Evolutionary conservation across 2,113 vertebrate species (phyloP), one percentile per base, ranked within the genome.

Genomic region (Phrynosoma platyrhinos): DNA sequence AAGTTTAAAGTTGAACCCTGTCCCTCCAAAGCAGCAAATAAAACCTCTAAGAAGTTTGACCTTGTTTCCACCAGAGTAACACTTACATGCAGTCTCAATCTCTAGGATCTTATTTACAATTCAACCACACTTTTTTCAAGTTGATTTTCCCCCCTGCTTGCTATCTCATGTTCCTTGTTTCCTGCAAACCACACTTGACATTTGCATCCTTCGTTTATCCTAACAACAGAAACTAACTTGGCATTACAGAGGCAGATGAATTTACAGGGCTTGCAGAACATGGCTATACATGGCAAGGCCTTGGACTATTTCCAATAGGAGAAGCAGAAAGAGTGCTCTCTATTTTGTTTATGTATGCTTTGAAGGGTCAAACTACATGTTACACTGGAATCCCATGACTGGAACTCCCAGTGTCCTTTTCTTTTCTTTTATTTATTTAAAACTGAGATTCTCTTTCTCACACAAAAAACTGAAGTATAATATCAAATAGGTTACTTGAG

Each of bases 151-250:
- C 0, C 32, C 53, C 79, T 40, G 53, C n/a, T 40, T 90, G 87
- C 87, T 91, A 71, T 87, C 88, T 91, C 88, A 90, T 1, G 1
- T 53, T 92, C 92, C 42, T 77, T 85, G 80, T 88, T 94, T 94
- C 93, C 92, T 92, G 91, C 89, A 93, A 75, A 88, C 71, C 68
- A 82, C 79, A 87, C 72, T 76, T 40, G 90, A 84, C 88, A 82
- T 1, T 79, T 27, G 3, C 87, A 93, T 93, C 90, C 91, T 90
- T 58, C 82, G 66, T 85, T 92, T 92, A 77, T 89, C 75, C 79
- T 88, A 71, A 30, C 76, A 87, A 88, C 69, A 91, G 83, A 90
- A 86, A 91, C 79, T 32, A 83, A 91, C 77, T 86, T 79, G 21
- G 82, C 86, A 18, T 72, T 66, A 58, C 83, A 66, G 82, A 78